phyloP scores from a whole-genome alignment of 2,113 vertebrate species.

The Oceanodroma tethys region DNA sequence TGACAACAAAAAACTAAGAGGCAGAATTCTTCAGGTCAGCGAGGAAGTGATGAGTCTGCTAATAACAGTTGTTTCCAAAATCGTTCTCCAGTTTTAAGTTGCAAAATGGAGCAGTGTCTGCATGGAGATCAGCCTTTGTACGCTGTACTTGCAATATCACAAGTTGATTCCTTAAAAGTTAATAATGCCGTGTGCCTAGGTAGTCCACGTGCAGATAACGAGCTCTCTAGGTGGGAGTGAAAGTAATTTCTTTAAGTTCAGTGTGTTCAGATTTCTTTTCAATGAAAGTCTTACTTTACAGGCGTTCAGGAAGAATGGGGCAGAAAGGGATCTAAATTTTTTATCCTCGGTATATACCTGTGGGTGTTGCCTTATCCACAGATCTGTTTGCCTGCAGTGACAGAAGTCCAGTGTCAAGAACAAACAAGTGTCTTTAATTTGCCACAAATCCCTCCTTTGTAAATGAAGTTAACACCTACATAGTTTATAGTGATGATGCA shows the following conservation, averaged over 20 bases:
- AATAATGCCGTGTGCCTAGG: background rate
- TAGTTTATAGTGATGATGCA: background rate
- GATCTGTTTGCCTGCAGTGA: background rate
- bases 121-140: background rate
- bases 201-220: background rate
- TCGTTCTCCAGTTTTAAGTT: background rate
- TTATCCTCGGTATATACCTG: background rate
- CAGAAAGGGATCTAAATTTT: background rate
- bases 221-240: background rate
- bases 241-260: background rate
- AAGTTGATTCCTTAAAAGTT: background rate
- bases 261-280: background rate
- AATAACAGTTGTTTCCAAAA: background rate
- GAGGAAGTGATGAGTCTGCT: background rate
- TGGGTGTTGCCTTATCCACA: background rate
- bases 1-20: background rate
- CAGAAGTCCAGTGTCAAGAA: background rate
- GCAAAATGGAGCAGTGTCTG: background rate
- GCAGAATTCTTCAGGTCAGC: background rate
- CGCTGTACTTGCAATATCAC: background rate
- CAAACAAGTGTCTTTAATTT: background rate
- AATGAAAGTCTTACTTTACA: background rate
- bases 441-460: background rate
- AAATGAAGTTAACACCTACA: background rate
- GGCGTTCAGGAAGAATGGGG: background rate